Conservation (phyloP, 2,797 vertebrate genomes). For the Tokudaia muenninki region DNA sequence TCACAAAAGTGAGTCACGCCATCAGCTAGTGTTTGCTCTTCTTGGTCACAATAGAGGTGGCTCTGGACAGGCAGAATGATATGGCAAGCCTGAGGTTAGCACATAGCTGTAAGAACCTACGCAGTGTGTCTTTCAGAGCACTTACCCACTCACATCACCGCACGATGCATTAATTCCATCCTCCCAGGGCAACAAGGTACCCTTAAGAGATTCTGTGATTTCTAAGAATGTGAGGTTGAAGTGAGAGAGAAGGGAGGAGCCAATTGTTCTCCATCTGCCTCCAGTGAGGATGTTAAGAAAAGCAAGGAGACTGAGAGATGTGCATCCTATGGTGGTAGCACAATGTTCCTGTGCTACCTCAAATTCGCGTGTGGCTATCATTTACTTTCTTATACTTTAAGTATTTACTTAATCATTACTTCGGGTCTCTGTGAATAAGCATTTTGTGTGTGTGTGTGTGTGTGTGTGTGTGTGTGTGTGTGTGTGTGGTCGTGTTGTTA, state of each 20-base stretch:
- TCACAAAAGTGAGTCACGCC: neutral
- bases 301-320: neutral
- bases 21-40: neutral
- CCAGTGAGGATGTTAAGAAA: neutral
- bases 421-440: neutral
- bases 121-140: neutral
- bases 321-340: fast-evolving
- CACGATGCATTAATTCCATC: neutral
- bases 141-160: neutral
- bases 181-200: neutral
- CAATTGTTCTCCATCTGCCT: constrained; percentile 50
- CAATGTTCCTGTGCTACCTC: neutral
- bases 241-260: neutral
- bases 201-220: constrained; percentile 10
- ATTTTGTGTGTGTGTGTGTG: neutral
- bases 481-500: neutral
- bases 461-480: neutral
- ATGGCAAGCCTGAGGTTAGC: neutral
- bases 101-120: fast-evolving
- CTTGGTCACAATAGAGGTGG: neutral
- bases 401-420: neutral
- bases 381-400: neutral
- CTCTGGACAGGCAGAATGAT: neutral
- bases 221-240: constrained; percentile 21
- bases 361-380: neutral